Percentiles rank a stretch among this genome's conserved stretches.
Evolutionary conservation across 2,888 invertebrate species (phyloP).

Genomic region (Odontocolon sp.): DNA sequence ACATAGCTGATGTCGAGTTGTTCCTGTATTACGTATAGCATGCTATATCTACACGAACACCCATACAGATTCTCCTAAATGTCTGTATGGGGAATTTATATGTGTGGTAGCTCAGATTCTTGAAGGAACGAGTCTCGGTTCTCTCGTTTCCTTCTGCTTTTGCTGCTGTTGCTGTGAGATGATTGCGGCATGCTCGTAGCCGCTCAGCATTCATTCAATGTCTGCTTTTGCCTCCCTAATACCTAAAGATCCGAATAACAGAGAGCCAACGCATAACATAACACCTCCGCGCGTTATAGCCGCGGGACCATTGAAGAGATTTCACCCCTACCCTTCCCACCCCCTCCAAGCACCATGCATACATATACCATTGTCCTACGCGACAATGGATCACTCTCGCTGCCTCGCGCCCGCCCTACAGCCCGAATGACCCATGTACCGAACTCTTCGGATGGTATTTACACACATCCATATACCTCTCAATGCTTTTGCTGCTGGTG

Average conservation of each 20-base stretch:
- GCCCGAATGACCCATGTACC: slow-evolving; percentile 73
- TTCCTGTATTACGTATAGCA: slow-evolving; percentile 18
- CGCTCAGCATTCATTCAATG: slow-evolving; percentile 44
- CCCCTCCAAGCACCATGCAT: slow-evolving; percentile 38
- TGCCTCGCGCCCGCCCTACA: slow-evolving; percentile 42
- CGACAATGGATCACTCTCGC: slow-evolving; percentile 78
- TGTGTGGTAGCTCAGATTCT: slow-evolving; percentile 41
- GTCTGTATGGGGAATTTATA: slow-evolving; percentile 37
- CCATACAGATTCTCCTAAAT: not conserved
- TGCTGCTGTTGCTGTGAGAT: slow-evolving; percentile 24
- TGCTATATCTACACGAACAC: not conserved
- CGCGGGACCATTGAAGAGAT: slow-evolving; percentile 72
- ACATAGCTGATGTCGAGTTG: slow-evolving; percentile 25
- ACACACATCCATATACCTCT: slow-evolving; percentile 29
- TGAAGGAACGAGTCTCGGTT: slow-evolving; percentile 39
- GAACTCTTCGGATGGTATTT: slow-evolving; percentile 58
- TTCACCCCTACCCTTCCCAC: slow-evolving; percentile 46
- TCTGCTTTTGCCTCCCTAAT: slow-evolving; percentile 49
- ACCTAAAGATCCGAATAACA: slow-evolving; percentile 60
- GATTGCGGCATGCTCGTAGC: slow-evolving; percentile 38
- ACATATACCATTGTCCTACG: slow-evolving; percentile 70
- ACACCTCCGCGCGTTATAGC: slow-evolving; percentile 75
- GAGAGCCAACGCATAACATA: slow-evolving; percentile 77
- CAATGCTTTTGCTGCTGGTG: slow-evolving; percentile 36
- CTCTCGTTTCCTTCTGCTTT: slow-evolving; percentile 37